Evolutionary conservation across 2,888 invertebrate genomes (phyloP).

Genomic region (Eupeodes latifasciatus): DNA sequence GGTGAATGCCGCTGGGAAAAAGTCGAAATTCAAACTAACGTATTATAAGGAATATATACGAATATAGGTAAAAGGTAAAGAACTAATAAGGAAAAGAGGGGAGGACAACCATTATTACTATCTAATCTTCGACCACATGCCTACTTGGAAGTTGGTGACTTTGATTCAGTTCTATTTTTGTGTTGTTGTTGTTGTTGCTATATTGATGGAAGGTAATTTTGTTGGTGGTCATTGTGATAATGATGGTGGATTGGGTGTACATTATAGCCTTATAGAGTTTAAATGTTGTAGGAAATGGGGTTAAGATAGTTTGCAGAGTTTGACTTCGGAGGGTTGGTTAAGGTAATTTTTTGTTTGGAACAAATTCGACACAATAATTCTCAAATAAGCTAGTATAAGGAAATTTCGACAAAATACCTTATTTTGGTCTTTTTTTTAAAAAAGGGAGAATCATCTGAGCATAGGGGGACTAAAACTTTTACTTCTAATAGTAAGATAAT

Average conservation of each 20-base stretch:
- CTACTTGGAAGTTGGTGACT: slow-evolving; percentile 64
- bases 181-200: slow-evolving; percentile 9
- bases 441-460: slow-evolving; percentile 40
- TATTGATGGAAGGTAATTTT: background rate
- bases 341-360: slow-evolving; percentile 25
- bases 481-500: slow-evolving; percentile 29
- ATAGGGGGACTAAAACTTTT: background rate
- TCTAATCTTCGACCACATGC: slow-evolving; percentile 78
- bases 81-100: slow-evolving; percentile 29
- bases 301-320: slow-evolving; percentile 15
- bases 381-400: background rate
- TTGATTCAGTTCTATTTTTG: slow-evolving; percentile 53
- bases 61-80: background rate
- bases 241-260: slow-evolving; percentile 53
- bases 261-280: background rate
- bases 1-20: slow-evolving; percentile 75
- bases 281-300: slow-evolving; percentile 25
- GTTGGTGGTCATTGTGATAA: slow-evolving; percentile 61
- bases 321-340: slow-evolving; percentile 45
- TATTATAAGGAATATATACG: background rate
- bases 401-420: slow-evolving; percentile 29
- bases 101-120: slow-evolving; percentile 77
- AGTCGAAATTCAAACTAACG: slow-evolving; percentile 44
- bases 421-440: slow-evolving; percentile 12
- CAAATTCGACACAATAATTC: slow-evolving; percentile 37